phyloP scores from a whole-genome alignment of 2,888 invertebrate genomes.

The Drosophila siamana region DNA sequence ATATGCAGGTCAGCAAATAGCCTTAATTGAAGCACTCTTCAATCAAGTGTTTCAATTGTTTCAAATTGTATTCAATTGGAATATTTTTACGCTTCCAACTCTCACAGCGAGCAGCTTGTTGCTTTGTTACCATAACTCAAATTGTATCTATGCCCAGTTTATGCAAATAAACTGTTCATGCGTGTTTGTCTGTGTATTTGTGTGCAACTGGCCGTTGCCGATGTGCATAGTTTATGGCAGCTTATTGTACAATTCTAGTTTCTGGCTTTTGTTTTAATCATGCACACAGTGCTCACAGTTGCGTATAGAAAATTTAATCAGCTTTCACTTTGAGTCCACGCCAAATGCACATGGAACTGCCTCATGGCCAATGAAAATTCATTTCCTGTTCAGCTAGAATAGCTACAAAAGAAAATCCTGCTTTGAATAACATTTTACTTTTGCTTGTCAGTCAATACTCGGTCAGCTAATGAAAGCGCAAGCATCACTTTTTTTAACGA shows the following conservation, averaged over 20 bases:
- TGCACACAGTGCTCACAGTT: not conserved
- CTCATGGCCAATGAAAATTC: not conserved
- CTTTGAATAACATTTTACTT: too few relatives aligned
- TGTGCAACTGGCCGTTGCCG: not conserved
- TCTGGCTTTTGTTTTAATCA: constrained; percentile 7
- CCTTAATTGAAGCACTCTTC: constrained; percentile 17
- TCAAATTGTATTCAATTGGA: constrained; percentile 1
- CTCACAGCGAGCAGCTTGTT: not conserved
- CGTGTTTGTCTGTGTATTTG: not conserved
- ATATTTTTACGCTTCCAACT: not conserved
- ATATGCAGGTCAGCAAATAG: constrained; percentile 35
- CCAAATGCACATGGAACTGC: not conserved
- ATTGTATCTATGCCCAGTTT: constrained; percentile 2
- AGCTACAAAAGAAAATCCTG: not conserved
- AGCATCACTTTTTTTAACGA: too few relatives aligned
- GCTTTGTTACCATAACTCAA: constrained; percentile 6
- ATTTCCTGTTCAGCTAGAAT: not conserved
- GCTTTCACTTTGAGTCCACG: constrained; percentile 3
- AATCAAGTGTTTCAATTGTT: constrained; percentile 8
- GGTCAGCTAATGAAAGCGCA: not conserved
- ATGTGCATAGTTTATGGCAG: not conserved
- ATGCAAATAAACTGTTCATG: constrained; percentile 8
- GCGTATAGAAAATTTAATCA: constrained; percentile 1
- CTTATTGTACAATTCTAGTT: constrained; percentile 8
- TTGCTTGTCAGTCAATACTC: not conserved